phyloP scores from a whole-genome alignment of 2,113 vertebrate species.

The Mobula hypostoma region DNA sequence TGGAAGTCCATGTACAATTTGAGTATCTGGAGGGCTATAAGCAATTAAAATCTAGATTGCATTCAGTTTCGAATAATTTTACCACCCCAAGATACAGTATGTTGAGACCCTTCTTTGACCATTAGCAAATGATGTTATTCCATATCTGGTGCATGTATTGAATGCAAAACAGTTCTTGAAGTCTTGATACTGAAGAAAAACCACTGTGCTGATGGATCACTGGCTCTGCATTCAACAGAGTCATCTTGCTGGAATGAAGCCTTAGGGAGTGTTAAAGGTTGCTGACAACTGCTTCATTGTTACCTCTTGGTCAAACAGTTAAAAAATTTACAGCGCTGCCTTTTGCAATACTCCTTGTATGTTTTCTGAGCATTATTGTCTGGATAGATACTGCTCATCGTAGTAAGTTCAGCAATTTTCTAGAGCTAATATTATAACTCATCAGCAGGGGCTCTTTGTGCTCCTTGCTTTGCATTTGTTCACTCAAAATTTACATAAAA shows the following conservation, averaged over 20 bases:
- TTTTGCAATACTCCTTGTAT: not conserved
- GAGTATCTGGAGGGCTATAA: not conserved
- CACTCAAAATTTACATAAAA: not conserved
- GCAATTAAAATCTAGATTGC: not conserved
- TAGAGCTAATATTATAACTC: not conserved
- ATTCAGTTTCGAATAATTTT: not conserved
- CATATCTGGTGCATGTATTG: not conserved
- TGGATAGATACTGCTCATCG: not conserved
- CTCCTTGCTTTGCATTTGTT: not conserved
- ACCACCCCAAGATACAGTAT: not conserved
- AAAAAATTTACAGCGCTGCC: not conserved
- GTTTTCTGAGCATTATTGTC: not conserved
- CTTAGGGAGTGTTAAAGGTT: not conserved
- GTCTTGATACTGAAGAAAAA: not conserved
- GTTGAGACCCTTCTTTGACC: not conserved
- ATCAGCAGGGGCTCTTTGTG: not conserved
- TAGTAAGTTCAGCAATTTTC: not conserved
- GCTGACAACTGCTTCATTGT: not conserved
- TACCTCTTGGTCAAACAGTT: not conserved
- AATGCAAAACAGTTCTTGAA: not conserved
- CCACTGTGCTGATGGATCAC: too few species aligned
- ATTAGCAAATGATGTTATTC: not conserved
- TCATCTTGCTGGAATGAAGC: not conserved
- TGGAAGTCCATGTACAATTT: not conserved
- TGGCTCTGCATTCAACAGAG: not conserved